phyloP scores from a whole-genome alignment of 2,888 invertebrate genomes.

The Megaustenia siamemsis region DNA sequence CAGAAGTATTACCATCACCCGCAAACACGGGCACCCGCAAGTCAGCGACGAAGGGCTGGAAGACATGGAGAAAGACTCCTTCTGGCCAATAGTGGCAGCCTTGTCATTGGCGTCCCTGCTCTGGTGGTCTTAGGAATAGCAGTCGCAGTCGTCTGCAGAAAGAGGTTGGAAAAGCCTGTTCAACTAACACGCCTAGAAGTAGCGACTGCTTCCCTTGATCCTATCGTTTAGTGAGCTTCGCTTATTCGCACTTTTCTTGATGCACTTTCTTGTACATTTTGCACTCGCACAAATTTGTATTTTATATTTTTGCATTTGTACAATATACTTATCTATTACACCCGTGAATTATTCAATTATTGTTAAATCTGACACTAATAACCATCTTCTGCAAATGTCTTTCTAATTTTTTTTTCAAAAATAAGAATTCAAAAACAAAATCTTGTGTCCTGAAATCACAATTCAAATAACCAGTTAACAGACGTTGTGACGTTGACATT shows the following conservation, averaged over 20 bases:
- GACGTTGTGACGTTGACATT: too few relatives aligned
- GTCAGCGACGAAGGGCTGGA: neutral
- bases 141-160: conserved; percentile 60
- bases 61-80: conserved; percentile 43
- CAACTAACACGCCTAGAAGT: neutral
- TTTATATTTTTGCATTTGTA: too few relatives aligned
- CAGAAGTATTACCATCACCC: neutral
- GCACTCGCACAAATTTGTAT: too few relatives aligned
- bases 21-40: neutral
- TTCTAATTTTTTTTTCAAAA: too few relatives aligned
- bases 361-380: too few relatives aligned
- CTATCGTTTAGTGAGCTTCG: neutral
- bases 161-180: conserved; percentile 56
- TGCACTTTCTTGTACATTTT: too few relatives aligned
- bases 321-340: too few relatives aligned
- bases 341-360: too few relatives aligned
- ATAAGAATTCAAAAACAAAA: too few relatives aligned
- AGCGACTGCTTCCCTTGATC: neutral
- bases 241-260: neutral
- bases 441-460: too few relatives aligned
- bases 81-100: conserved; percentile 64
- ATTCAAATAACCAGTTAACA: too few relatives aligned
- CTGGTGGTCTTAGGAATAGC: conserved; percentile 63
- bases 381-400: too few relatives aligned
- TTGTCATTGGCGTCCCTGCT: conserved; percentile 64